phyloP scores from a whole-genome alignment of 2,113 vertebrate genomes.

The Upupa epops region DNA sequence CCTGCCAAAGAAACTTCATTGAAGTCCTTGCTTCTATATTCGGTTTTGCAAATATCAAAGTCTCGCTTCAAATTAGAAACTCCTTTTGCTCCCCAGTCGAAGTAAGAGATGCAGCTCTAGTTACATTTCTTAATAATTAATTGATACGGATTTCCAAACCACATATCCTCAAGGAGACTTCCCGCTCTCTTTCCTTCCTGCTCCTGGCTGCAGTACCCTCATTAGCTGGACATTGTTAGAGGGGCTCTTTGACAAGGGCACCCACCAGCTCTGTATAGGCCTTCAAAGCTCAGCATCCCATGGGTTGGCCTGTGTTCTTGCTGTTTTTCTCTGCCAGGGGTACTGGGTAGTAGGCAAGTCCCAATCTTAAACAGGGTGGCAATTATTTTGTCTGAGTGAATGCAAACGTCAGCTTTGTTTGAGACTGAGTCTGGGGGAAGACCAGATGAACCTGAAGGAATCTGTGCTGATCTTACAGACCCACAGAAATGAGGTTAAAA shows the following conservation, averaged over 20 bases:
- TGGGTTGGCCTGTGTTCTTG: rapidly evolving
- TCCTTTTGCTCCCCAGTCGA: neutral
- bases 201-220: neutral
- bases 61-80: neutral
- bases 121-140: neutral
- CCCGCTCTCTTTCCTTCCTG: neutral
- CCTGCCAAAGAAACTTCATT: neutral
- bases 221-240: neutral
- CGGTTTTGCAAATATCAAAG: neutral
- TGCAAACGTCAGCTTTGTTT: neutral
- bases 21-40: neutral
- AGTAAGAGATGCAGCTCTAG: neutral
- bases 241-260: neutral
- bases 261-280: rapidly evolving
- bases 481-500: neutral
- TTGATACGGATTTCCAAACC: neutral
- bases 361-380: rapidly evolving
- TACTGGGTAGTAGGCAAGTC: rapidly evolving
- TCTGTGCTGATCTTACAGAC: neutral
- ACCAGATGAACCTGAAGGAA: rapidly evolving
- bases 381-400: neutral
- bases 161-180: neutral
- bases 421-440: neutral
- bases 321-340: neutral
- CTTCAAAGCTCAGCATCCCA: neutral